A percentile compares a stretch with the other conserved stretches of the same genome.
Conservation (phyloP, 2,113 vertebrate species). For the Grus americana region DNA sequence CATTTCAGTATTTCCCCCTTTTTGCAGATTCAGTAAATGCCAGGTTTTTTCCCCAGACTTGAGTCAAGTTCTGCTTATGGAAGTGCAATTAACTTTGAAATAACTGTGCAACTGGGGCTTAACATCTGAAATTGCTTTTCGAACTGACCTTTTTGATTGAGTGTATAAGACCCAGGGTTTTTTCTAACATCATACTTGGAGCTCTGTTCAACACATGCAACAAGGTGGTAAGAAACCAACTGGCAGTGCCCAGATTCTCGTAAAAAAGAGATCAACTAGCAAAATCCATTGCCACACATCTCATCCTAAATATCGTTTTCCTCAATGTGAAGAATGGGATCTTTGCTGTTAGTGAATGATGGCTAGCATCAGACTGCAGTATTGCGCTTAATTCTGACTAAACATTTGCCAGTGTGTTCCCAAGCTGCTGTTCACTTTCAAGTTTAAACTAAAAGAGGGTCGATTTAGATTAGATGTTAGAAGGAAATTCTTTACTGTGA, state of each 20-base stretch:
- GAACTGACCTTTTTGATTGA: background rate
- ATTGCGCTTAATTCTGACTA: background rate
- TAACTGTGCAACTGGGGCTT: background rate
- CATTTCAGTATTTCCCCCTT: background rate
- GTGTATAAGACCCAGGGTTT: background rate
- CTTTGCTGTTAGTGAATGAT: background rate
- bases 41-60: rapidly evolving
- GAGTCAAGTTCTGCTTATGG: background rate
- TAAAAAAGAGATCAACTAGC: background rate
- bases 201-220: background rate
- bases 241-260: background rate
- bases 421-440: background rate
- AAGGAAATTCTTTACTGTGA: too few species aligned
- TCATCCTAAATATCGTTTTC: background rate
- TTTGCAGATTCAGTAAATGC: background rate
- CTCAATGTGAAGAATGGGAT: background rate
- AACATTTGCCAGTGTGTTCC: background rate
- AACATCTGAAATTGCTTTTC: background rate
- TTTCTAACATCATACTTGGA: background rate
- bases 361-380: background rate
- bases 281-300: background rate
- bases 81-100: background rate
- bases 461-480: too few species aligned
- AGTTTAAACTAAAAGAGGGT: too few species aligned
- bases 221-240: background rate